phyloP scores from a whole-genome alignment of 35 echinoderm and acorn worm genomes.

The Anneissia japonica region DNA sequence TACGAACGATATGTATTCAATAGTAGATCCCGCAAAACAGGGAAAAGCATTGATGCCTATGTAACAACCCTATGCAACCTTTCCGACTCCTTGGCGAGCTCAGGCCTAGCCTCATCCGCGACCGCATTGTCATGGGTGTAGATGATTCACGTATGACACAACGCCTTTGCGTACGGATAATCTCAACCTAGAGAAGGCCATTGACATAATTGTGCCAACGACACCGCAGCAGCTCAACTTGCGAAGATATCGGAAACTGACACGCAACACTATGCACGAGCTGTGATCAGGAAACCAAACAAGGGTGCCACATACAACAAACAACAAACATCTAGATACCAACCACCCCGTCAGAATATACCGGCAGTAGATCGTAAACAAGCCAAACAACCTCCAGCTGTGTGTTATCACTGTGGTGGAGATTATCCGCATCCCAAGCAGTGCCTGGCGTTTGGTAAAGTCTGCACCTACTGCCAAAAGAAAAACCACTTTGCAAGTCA shows the following conservation, averaged over 20 bases:
- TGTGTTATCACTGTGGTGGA: slow-evolving; percentile 22
- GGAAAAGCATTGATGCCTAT: slow-evolving; percentile 41
- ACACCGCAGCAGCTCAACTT: slow-evolving; percentile 17
- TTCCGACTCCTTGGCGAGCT: slow-evolving; percentile 13
- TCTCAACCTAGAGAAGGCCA: slow-evolving; percentile 34
- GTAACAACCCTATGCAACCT: slow-evolving; percentile 22
- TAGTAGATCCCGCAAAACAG: slow-evolving; percentile 17
- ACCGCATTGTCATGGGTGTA: slow-evolving; percentile 42
- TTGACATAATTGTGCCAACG: background rate
- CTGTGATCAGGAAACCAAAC: background rate
- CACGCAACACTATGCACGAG: background rate
- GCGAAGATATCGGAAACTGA: background rate
- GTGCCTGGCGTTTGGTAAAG: slow-evolving; percentile 28
- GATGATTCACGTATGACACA: slow-evolving; percentile 8
- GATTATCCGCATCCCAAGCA: slow-evolving; percentile 16
- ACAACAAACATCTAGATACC: background rate
- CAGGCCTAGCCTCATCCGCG: background rate
- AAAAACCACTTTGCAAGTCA: slow-evolving; percentile 3
- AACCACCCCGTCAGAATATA: too few species aligned
- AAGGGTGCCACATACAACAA: background rate
- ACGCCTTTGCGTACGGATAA: slow-evolving; percentile 6
- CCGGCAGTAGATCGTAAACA: too few species aligned
- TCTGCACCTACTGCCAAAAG: slow-evolving; percentile 1
- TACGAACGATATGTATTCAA: slow-evolving; percentile 67
- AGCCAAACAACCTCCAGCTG: background rate